Evolutionary conservation across 1,140 invertebrate species (phyloP), one percentile per base, ranked within the genome.

Genomic region (Philotrypesis tridentata): DNA sequence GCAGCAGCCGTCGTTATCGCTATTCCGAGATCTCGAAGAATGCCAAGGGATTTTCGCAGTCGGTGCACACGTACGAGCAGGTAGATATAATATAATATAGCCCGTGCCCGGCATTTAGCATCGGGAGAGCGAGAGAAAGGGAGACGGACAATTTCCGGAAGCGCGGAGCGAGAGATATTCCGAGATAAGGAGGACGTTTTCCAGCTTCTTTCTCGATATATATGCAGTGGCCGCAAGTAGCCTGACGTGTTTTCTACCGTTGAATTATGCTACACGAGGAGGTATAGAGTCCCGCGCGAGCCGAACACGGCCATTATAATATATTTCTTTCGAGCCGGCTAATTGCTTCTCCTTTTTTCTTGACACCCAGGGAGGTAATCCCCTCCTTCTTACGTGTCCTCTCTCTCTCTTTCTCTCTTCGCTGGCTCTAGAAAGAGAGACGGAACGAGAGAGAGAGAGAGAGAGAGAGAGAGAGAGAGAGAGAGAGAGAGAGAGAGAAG

Each of bases 71-170:
- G 29, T n/a, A 60, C 23, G 33, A 72, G 29, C 9, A 37, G 8
- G 21, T n/a, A 72, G 33, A 27, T 25, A 67, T 29, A 67, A n/a
- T 21, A 55, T 55, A 55, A 33, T 37, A 65, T 33, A 33, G 7
- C 17, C 37, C 21, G 21, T 31, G 29, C n/a, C 29, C 68, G 37
- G 82, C 21, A 74, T 82, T 83, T 83, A 84, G 76, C 82, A 80
- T 77, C 83, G 83, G 85, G n/a, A n/a, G n/a, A n/a, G n/a, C n/a
- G n/a, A n/a, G n/a, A n/a, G n/a, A n/a, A n/a, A n/a, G n/a, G n/a
- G 86, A 90, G 86, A 89, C 87, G 86, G 84, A 90, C 87, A 89
- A 87, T 89, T 92, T 91, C 89, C 90, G 90, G 91, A 91, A 91
- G 85, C 87, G 85, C 83, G 79, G 0, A n/a, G n/a, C 0, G 85